Evolutionary conservation across 2,888 invertebrate species (phyloP).

Genomic region (Sminthurides aquaticus): DNA sequence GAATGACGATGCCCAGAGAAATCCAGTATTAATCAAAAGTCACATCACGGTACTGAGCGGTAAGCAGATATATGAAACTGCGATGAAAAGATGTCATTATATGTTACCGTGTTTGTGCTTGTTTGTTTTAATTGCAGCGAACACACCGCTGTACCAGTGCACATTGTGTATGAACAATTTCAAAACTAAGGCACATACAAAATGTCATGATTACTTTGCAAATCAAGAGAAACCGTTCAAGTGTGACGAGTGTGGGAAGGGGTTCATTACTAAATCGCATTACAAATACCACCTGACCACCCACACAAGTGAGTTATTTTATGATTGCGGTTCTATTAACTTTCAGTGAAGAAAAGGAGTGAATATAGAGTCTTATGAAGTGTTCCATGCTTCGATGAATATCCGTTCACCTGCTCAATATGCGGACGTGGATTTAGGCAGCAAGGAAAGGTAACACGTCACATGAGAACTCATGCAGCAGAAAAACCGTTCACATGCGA

Average conservation of each 20-base stretch:
- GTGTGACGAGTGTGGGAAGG: conserved; percentile 53
- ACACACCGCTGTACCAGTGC: conserved; percentile 56
- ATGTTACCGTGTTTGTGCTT: too few species aligned
- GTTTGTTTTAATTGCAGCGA: too few species aligned
- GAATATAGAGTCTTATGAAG: too few species aligned
- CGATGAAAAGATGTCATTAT: too few species aligned
- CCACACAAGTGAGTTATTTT: conserved; percentile 59
- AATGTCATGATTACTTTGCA: conserved; percentile 44
- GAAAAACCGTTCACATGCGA: conserved; percentile 55
- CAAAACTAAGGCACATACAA: conserved; percentile 51
- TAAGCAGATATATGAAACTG: too few species aligned
- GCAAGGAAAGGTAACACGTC: conserved; percentile 62
- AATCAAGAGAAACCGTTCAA: conserved; percentile 49
- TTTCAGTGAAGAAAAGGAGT: too few species aligned
- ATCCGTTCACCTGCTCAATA: conserved; percentile 55
- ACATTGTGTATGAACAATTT: conserved; percentile 62
- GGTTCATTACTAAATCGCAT: conserved; percentile 64
- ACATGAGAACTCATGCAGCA: conserved; percentile 58
- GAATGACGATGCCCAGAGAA: conserved; percentile 27
- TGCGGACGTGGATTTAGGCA: conserved; percentile 65
- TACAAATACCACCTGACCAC: conserved; percentile 65
- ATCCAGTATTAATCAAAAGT: conserved; percentile 39
- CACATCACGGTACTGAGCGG: conserved; percentile 38
- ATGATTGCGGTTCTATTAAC: too few species aligned
- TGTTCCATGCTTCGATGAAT: conserved; percentile 42